Evolutionary conservation across 2,888 invertebrate species (phyloP), one percentile per base, ranked within the genome.

Genomic region (Agrotis ipsilon): DNA sequence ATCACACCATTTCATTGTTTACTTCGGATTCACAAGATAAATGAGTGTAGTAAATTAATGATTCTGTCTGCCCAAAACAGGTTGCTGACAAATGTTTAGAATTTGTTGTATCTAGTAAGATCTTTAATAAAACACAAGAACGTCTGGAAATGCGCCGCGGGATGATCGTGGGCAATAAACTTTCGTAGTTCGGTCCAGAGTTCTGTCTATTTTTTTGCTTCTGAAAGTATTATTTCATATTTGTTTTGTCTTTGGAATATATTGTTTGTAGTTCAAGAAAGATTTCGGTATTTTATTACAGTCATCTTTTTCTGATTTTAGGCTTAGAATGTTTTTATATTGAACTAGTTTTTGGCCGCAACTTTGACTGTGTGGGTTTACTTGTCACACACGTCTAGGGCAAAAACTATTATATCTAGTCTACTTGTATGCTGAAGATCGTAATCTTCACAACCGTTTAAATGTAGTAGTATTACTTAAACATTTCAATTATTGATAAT

Each of bases 61-160:
- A 85, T 81, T 63, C 75, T 76, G 79, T 83, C 92, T 90, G 90
- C 87, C 88, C 87, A 78, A 61, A 82, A 76, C 89, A 90, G 88
- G 84, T 82, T 80, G 69, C 83, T 92, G 92, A 92, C 87, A 90
- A 92, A 92, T 93, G 91, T 89, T 88, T 87, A 88, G 89, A 91
- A 90, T 92, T 92, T 89, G 90, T 91, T 88, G 86, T 75, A 68
- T 83, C 82, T 83, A 78, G 78, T 82, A 77, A 60, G 68, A 49
- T 69, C 78, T 63, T 77, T 75, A 78, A 75, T 80, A 82, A 78
- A 71, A 70, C 55, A 72, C 52, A 71, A 58, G 43, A 65, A 67
- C 49, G 65, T 67, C 76, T 72, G 64, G 27, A 72, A 71, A 66
- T 58, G 68, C 72, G 39, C 68, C 57, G 59, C 51, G 61, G 48